phyloP scores from a whole-genome alignment of 2,113 vertebrate genomes.

The Hyaena hyaena region DNA sequence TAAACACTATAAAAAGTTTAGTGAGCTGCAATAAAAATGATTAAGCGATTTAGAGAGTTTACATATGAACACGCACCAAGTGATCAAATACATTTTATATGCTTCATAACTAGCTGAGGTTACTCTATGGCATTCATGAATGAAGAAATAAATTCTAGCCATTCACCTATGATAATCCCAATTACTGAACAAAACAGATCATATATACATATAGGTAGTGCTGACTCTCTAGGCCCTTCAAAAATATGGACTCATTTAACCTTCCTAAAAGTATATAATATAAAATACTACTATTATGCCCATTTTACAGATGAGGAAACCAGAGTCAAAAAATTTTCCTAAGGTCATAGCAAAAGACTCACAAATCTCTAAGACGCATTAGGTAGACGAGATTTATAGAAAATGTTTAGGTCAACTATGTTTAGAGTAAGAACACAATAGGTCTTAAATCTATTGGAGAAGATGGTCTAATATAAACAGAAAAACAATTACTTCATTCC shows the following conservation, averaged over 20 bases:
- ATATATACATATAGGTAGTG: neutral
- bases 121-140: neutral
- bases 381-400: slow-evolving; percentile 18
- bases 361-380: slow-evolving; percentile 25
- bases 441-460: neutral
- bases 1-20: slow-evolving; percentile 65
- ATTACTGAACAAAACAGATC: neutral
- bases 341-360: slow-evolving; percentile 10
- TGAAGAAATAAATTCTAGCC: slow-evolving; percentile 15
- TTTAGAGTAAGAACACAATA: neutral
- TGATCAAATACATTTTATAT: neutral
- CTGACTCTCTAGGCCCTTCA: neutral
- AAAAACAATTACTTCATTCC: slow-evolving; percentile 36
- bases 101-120: neutral
- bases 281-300: neutral
- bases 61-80: neutral
- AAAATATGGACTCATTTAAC: slow-evolving; percentile 35
- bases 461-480: neutral
- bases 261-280: neutral
- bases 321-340: neutral
- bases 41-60: slow-evolving; percentile 40
- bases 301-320: slow-evolving; percentile 29
- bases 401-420: slow-evolving; percentile 39
- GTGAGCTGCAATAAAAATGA: neutral
- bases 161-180: neutral